Base-by-base conservation (phyloP, 1,140 invertebrate genomes). In the Tetragnatha versicolor region DNA sequence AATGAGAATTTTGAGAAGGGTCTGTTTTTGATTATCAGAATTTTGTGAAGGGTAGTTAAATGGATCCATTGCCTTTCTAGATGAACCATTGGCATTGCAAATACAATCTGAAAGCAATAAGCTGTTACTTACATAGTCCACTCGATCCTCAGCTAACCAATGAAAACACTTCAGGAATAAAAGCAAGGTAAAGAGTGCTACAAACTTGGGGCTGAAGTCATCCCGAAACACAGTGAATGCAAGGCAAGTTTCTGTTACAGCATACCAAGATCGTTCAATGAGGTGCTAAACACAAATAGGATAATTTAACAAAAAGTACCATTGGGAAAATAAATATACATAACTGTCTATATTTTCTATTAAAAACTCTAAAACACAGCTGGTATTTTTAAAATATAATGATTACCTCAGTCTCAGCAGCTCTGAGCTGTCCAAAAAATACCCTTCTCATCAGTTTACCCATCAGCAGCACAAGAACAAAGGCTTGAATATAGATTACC, bases 181-280 rank as follows among this genome's bases (percentile, higher is more conserved):
- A 35, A 99, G 89, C 22, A 99, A 88, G 12, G 97, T 98, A 86
- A 99, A 99, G 45, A 99, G 88, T 14, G 96, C 96, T 84, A 99
- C 95, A 89, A 99, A 99, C 85, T 96, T 95, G 20, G 96, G 95
- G 88, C 96, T 98, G 85, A 99, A 98, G 85, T 99, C 98, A 89
- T 99, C 98, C 83, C 97, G 90, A 86, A 99, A 99, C 3, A 99
- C 96, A 66, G 98, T 99, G 84, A 99, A 99, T 29, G 97, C 97
- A 81, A 99, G 87, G 88, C 97, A 99, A 2, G 98, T 99, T 88
- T 99, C 98, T 12, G 98, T 98, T 31, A 99, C 92, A 5, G 97
- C 97, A 89, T 99, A 99, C 97, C 98, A 99, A 6, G 97, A 96
- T 81, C 96, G 90, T 85, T 99, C 98, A 83, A 99, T 93, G 72